Conservation (phyloP, 1,140 invertebrate genomes). For the Zaprionus davidi region DNA sequence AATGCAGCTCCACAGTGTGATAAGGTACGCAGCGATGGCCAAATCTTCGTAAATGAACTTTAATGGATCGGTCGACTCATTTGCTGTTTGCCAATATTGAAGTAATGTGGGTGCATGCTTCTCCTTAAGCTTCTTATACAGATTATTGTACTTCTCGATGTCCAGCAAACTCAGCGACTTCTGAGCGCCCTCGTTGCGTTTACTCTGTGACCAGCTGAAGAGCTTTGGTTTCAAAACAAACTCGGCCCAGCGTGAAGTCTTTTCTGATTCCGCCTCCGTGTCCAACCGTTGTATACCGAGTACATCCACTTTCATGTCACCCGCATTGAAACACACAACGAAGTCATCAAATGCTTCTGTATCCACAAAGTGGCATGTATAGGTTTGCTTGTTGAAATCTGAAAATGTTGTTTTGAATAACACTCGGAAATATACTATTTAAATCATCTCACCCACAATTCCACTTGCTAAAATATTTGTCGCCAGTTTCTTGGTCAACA, state of each 20-base stretch:
- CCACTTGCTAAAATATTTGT: slow-evolving; percentile 60
- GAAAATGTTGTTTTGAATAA: neutral
- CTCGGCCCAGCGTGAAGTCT: slow-evolving; percentile 43
- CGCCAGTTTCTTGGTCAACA: slow-evolving; percentile 66
- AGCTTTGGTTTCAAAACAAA: slow-evolving; percentile 58
- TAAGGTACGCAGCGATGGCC: slow-evolving; percentile 96
- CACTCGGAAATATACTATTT: too few relatives aligned
- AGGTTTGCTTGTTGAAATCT: slow-evolving; percentile 54
- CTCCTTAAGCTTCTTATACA: slow-evolving; percentile 91
- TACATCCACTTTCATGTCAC: slow-evolving; percentile 17
- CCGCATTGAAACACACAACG: slow-evolving; percentile 30
- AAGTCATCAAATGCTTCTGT: slow-evolving; percentile 51
- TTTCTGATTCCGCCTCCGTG: neutral
- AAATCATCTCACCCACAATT: slow-evolving; percentile 49
- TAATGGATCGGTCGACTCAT: slow-evolving; percentile 94
- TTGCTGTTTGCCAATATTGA: slow-evolving; percentile 87
- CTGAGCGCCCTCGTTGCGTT: slow-evolving; percentile 12
- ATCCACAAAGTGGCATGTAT: slow-evolving; percentile 57
- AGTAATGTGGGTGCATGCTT: slow-evolving; percentile 92
- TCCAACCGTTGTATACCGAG: neutral
- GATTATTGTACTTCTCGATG: slow-evolving; percentile 88
- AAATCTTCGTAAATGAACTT: slow-evolving; percentile 99
- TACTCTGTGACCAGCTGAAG: slow-evolving; percentile 54
- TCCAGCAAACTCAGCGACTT: slow-evolving; percentile 89
- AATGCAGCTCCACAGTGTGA: slow-evolving; percentile 89